Evolutionary conservation across 2,113 vertebrate genomes (phyloP).

Genomic region (Bagarius yarrelli): DNA sequence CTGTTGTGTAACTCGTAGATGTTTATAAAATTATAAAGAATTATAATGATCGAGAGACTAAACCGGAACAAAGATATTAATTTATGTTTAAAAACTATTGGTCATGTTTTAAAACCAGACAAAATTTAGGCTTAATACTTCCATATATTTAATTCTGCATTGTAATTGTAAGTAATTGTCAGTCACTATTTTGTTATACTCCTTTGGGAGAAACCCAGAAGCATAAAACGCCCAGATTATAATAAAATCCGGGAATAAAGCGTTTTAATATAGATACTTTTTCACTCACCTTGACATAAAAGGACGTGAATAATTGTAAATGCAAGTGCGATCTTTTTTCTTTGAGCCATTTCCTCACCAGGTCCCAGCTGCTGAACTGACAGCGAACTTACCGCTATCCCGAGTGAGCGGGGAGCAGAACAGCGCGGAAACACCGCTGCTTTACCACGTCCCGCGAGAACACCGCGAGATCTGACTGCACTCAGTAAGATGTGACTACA

Average conservation of each 20-base stretch:
- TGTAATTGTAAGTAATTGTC: not conserved
- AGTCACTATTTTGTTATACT: not conserved
- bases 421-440: not conserved
- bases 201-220: not conserved
- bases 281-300: constrained; percentile 65
- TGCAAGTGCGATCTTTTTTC: constrained; percentile 44
- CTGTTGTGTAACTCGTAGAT: not conserved
- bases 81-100: too few relatives aligned
- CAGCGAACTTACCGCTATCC: constrained; percentile 1
- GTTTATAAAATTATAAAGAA: not conserved
- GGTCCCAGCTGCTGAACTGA: constrained; percentile 35
- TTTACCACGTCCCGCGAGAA: constrained; percentile 34
- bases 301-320: constrained; percentile 61
- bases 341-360: constrained; percentile 58
- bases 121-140: not conserved
- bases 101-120: not conserved
- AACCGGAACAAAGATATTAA: not conserved
- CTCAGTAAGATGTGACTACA: not conserved
- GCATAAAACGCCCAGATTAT: not conserved
- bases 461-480: constrained; percentile 21
- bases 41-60: not conserved
- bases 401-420: constrained; percentile 38
- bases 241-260: not conserved
- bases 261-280: not conserved
- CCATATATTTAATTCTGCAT: not conserved